These are phyloP conservation scores for Acholoe squamosa DNA, from an alignment of 2,888 invertebrate genomes.

Conservation along the genomic window DNA sequence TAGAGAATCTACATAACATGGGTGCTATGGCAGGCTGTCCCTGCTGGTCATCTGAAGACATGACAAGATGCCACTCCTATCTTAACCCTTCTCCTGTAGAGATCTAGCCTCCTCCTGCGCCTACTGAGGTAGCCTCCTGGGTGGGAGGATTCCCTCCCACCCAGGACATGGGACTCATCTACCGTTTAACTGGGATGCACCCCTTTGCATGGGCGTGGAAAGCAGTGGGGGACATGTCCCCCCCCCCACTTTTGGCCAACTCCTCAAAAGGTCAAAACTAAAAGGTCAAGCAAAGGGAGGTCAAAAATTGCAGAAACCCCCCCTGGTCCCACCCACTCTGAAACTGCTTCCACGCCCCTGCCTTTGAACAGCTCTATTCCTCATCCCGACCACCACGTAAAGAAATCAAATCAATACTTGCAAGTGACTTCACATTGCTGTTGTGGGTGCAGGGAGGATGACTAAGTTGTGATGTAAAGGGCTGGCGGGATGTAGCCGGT, in stretches of 20 bases:
- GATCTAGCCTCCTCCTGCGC: too few relatives aligned
- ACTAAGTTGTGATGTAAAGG: background rate
- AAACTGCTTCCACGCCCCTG: too few relatives aligned
- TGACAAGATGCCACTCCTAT: background rate
- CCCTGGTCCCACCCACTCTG: too few relatives aligned
- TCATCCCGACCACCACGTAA: background rate
- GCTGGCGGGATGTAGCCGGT: background rate
- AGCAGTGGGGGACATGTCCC: too few relatives aligned
- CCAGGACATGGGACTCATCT: background rate
- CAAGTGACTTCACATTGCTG: slow-evolving; percentile 9
- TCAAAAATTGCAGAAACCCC: too few relatives aligned
- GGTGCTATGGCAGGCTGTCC: background rate
- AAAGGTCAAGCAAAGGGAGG: too few relatives aligned
- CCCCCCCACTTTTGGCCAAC: too few relatives aligned
- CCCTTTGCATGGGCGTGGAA: too few relatives aligned
- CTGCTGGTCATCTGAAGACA: background rate
- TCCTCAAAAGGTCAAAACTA: too few relatives aligned
- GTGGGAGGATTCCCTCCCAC: too few relatives aligned
- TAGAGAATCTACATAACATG: too few relatives aligned
- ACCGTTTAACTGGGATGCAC: background rate
- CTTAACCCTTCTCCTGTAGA: background rate
- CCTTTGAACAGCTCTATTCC: slow-evolving; percentile 34
- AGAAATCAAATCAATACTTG: slow-evolving; percentile 53
- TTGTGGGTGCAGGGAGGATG: background rate
- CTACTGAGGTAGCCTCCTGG: too few relatives aligned